phyloP scores from a whole-genome alignment of 2,888 invertebrate genomes.

The Lypha dubia region DNA sequence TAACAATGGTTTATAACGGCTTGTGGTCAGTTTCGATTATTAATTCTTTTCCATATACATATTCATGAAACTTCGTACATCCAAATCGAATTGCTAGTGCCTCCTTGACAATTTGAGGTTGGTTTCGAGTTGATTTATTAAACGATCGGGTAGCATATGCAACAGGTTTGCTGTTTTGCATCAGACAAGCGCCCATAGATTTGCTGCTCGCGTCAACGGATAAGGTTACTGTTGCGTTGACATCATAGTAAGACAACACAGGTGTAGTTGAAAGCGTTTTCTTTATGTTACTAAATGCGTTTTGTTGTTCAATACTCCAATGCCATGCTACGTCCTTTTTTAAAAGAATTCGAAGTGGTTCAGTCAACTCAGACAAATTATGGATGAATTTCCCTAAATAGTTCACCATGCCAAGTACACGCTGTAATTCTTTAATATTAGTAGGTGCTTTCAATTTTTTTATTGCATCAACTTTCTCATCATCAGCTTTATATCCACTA shows the following conservation, averaged over 20 bases:
- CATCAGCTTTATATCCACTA: background rate
- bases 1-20: conserved; percentile 76
- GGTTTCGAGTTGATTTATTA: conserved; percentile 65
- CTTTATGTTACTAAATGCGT: background rate
- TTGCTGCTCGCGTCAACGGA: conserved; percentile 63
- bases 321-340: background rate
- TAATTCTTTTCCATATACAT: conserved; percentile 75
- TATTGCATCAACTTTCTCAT: background rate
- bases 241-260: conserved; percentile 1
- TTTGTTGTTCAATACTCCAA: no score
- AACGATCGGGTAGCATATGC: conserved; percentile 78
- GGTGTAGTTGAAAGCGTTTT: background rate
- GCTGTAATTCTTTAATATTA: conserved; percentile 20
- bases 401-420: conserved; percentile 16
- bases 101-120: conserved; percentile 72
- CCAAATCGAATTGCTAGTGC: conserved; percentile 77
- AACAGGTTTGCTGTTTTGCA: conserved; percentile 78
- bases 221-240: conserved; percentile 61
- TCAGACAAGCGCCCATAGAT: conserved; percentile 75
- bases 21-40: conserved; percentile 74
- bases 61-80: conserved; percentile 77
- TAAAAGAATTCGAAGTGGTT: background rate
- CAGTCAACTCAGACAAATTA: no score
- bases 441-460: conserved; percentile 2
- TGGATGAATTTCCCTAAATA: background rate